Evolutionary conservation across 2,888 invertebrate species (phyloP), one percentile per base, ranked within the genome.

Genomic region (Epistrophe eligans): DNA sequence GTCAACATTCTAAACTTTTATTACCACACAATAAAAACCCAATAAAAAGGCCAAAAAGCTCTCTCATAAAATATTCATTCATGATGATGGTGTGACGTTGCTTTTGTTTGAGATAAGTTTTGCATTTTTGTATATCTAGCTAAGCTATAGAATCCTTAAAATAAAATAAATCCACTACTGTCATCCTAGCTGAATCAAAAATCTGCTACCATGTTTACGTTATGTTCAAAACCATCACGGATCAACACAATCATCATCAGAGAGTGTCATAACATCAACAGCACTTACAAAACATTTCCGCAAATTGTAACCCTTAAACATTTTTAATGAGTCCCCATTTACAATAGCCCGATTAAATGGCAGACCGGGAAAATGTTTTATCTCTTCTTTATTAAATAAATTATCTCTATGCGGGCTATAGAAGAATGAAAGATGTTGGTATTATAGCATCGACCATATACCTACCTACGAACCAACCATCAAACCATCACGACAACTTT

Each of bases 311-410:
- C 71, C 66, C 79, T 84, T 76, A 48, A 80, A 60, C 40, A 64
- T 58, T 77, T 80, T 84, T 77, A 84, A 84, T 84, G 84, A 80
- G 76, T 80, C 35, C 24, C 28, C 84, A 84, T 84, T 84, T 60
- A 71, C 67, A 72, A 72, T 50, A 72, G 52, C 76, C 84, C 77
- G 81, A 81, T 81, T 81, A 76, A 73, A 80, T 72, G 84, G 40
- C 72, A 66, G 76, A 72, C 80, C 58, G 66, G 66, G 72, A 28
- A 79, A 80, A 58, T 40, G 72, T 64, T 80, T 84, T 84, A 84
- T 80, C 80, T 80, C 80, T 72, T 72, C 66, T 45, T 72, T 77
- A 80, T 84, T 72, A 72, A 84, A 80, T 80, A 52, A 70, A 80
- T 84, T 67, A 77, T 80, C 76, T 35, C 28, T 5, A 13, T 19